These are phyloP conservation scores for Capreolus pygargus DNA, from an alignment of 2,113 vertebrate species.

Conservation along the genomic window DNA sequence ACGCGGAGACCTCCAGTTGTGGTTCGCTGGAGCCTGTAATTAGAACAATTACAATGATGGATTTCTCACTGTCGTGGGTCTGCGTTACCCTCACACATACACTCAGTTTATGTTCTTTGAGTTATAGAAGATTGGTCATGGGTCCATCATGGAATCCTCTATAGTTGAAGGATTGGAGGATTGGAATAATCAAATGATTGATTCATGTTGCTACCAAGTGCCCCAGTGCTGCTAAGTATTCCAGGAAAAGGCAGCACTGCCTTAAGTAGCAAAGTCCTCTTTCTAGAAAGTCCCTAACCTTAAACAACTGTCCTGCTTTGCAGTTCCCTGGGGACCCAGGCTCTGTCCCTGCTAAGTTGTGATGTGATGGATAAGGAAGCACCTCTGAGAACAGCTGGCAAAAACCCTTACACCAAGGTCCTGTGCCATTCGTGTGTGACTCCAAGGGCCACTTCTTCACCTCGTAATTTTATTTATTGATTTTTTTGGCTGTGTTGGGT, in stretches of 20 bases:
- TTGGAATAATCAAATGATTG: not conserved
- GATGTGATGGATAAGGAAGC: not conserved
- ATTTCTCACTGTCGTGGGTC: not conserved
- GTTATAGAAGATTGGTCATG: not conserved
- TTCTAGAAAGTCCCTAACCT: not conserved
- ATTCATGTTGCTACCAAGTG: not conserved
- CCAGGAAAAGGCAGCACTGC: not conserved
- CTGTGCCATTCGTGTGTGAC: not conserved
- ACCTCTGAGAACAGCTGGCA: not conserved
- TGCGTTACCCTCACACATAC: not conserved
- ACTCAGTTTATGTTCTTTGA: conserved; percentile 34
- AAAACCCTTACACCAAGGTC: not conserved
- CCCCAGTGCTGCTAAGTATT: not conserved
- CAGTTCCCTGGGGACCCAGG: not conserved
- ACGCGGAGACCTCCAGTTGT: not conserved
- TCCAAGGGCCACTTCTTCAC: not conserved
- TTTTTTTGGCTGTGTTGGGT: not conserved
- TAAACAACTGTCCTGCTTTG: not conserved
- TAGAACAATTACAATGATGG: conserved; percentile 14
- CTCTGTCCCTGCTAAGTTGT: not conserved
- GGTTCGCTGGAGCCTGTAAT: not conserved
- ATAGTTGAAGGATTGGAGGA: not conserved
- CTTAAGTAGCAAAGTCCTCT: not conserved
- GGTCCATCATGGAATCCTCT: not conserved
- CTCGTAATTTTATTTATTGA: not conserved